Conservation (phyloP, 2,113 vertebrate species). For the Piaya cayana region DNA sequence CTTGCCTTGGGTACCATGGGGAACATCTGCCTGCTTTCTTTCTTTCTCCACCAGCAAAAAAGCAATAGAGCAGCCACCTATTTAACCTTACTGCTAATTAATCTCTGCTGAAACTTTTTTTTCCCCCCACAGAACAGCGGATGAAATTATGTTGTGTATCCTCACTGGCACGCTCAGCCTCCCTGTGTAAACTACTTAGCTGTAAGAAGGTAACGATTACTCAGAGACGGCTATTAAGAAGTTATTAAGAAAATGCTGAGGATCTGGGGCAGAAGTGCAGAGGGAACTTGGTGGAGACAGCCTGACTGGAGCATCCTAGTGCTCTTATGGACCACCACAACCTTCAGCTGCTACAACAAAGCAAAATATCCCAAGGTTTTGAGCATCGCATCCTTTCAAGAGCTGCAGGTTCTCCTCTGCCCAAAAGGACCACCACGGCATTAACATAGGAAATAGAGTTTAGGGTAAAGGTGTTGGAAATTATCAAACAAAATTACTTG, state of each 20-base stretch:
- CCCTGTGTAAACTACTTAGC: background rate
- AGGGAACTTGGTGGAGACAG: accelerated
- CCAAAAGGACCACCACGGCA: accelerated
- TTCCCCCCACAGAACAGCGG: accelerated
- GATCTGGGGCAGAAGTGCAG: background rate
- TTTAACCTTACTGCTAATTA: background rate
- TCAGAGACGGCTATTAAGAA: background rate
- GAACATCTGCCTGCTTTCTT: background rate
- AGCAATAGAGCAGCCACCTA: background rate
- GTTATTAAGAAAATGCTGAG: background rate
- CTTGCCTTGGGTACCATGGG: background rate
- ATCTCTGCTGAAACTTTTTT: background rate
- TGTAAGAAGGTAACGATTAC: background rate
- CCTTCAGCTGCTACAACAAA: background rate
- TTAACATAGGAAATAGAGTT: background rate
- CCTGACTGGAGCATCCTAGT: accelerated
- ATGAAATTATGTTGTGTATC: background rate
- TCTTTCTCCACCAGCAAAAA: background rate
- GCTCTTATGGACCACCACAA: accelerated
- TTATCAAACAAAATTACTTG: accelerated
- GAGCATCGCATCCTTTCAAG: background rate
- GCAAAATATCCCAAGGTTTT: background rate
- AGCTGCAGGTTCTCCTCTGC: background rate
- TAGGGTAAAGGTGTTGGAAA: background rate
- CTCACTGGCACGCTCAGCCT: background rate